Evolutionary conservation across 2,888 invertebrate genomes (phyloP).

Genomic region (Lasioglossum figueresi): DNA sequence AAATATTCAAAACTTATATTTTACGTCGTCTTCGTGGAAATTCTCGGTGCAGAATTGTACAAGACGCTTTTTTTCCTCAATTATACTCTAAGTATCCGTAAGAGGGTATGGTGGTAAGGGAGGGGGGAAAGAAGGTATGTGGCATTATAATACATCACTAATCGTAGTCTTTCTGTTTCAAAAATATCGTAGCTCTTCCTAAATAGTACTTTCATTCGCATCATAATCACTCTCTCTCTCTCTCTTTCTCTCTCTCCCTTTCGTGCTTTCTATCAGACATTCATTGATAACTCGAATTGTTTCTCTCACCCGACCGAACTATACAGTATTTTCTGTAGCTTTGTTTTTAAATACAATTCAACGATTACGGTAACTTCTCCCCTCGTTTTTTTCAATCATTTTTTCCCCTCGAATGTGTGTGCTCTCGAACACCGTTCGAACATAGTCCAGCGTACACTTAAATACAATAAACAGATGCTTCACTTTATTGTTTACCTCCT

Average conservation of each 20-base stretch:
- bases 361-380: conserved; percentile 31
- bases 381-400: not conserved
- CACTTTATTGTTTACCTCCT: conserved; percentile 11
- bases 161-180: conserved; percentile 69
- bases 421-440: conserved; percentile 12
- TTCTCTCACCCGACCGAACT: conserved; percentile 58
- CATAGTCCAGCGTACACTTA: conserved; percentile 8
- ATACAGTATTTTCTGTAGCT: conserved; percentile 52
- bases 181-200: conserved; percentile 75
- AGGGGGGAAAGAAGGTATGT: conserved; percentile 67
- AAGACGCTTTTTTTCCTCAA: conserved; percentile 73
- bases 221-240: conserved; percentile 33
- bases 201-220: conserved; percentile 61
- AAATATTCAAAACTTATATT: conserved; percentile 84
- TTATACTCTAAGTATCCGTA: conserved; percentile 77
- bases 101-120: conserved; percentile 69
- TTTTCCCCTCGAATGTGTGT: not conserved
- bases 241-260: not conserved
- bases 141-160: conserved; percentile 69
- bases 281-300: conserved; percentile 55
- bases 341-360: conserved; percentile 48
- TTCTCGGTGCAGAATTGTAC: conserved; percentile 81
- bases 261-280: conserved; percentile 11
- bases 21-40: conserved; percentile 81
- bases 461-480: conserved; percentile 26